A percentile compares a stretch with the other conserved stretches of the same genome.
Conservation (phyloP, 2,797 vertebrate genomes). For the Distichodus sexfasciatus region DNA sequence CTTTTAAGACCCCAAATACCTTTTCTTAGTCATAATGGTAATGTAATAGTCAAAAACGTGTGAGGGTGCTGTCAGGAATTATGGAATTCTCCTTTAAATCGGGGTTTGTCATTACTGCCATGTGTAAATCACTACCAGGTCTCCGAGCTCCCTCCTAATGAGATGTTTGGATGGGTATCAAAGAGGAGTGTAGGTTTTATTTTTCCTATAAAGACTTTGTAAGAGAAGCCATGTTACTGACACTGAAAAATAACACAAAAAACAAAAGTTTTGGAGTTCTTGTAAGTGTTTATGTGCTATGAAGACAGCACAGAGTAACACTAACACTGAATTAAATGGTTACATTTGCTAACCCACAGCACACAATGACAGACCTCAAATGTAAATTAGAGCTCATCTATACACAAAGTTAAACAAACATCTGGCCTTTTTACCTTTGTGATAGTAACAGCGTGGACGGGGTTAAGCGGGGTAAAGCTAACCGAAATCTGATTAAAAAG, state of each 20-base stretch:
- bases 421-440: constrained; percentile 52
- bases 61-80: constrained; percentile 12
- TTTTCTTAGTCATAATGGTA: not conserved
- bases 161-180: constrained; percentile 41
- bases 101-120: constrained; percentile 34
- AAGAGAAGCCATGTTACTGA: constrained; percentile 3
- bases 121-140: constrained; percentile 41
- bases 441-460: constrained; percentile 48
- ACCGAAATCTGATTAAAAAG: constrained; percentile 68
- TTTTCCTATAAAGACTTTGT: constrained; percentile 35
- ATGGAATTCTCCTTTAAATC: constrained; percentile 37
- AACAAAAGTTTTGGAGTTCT: not conserved
- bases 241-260: not conserved
- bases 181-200: constrained; percentile 32
- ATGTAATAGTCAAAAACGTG: not conserved
- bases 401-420: constrained; percentile 51
- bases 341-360: not conserved
- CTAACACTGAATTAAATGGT: constrained; percentile 8
- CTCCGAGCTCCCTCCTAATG: constrained; percentile 28
- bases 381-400: constrained; percentile 45
- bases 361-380: constrained; percentile 29
- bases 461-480: constrained; percentile 57
- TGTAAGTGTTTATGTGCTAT: not conserved
- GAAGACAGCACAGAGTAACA: not conserved
- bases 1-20: not conserved